These are phyloP conservation scores for Anniella stebbinsi DNA, from an alignment of 2,797 vertebrate genomes.

Conservation along the genomic window DNA sequence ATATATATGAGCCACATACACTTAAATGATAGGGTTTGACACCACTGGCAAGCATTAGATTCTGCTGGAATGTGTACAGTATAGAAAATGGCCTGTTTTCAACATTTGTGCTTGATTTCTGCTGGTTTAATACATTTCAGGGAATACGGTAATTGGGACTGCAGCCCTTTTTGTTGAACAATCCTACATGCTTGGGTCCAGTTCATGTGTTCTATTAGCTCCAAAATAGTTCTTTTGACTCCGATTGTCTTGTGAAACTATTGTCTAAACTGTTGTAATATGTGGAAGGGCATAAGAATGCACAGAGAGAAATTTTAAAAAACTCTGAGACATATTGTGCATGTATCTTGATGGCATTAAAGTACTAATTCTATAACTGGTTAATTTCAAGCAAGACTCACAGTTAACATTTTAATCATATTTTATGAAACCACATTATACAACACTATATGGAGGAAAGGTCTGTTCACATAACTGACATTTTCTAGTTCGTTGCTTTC, in stretches of 20 bases:
- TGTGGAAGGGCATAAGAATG: not conserved
- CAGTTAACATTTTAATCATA: not conserved
- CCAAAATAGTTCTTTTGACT: not conserved
- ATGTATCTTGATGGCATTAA: not conserved
- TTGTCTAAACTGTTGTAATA: not conserved
- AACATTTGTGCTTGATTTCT: not conserved
- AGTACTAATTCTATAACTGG: not conserved
- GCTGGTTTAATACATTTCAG: not conserved
- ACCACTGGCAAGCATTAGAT: not conserved
- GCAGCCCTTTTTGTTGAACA: not conserved
- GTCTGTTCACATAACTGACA: not conserved
- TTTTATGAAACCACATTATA: constrained; percentile 40
- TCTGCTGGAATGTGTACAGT: not conserved
- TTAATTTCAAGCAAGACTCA: constrained; percentile 31
- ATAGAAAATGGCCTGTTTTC: not conserved
- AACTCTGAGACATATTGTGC: not conserved
- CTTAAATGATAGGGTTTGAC: not conserved
- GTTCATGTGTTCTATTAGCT: not conserved
- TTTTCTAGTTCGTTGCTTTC: constrained; percentile 7
- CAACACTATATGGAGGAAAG: constrained; percentile 47
- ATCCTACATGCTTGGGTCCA: not conserved
- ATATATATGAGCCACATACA: not conserved
- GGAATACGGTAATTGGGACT: not conserved
- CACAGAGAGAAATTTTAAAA: not conserved
- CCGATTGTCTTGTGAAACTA: not conserved